Conservation (phyloP, 2,888 invertebrate species). For the Lepas anatifera region DNA sequence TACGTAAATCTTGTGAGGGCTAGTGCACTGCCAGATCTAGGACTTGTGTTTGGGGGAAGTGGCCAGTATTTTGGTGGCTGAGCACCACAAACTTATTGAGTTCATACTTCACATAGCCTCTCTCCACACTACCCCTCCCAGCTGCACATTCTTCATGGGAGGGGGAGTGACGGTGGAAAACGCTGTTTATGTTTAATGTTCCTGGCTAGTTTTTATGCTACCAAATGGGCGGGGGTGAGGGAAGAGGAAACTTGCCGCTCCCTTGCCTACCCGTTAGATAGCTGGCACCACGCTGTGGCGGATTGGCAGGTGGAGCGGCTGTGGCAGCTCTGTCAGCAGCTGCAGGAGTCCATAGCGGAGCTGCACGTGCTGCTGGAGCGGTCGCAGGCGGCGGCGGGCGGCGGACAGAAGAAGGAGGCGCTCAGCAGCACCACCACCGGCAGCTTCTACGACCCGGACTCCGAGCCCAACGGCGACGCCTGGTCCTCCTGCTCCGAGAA, state of each 20-base stretch:
- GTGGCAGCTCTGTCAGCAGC: background rate
- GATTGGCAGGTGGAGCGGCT: conserved; percentile 1
- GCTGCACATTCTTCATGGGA: too few relatives aligned
- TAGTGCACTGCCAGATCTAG: too few relatives aligned
- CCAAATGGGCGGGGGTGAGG: background rate
- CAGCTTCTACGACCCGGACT: background rate
- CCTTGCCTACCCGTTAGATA: background rate
- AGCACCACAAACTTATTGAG: too few relatives aligned
- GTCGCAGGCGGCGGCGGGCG: background rate
- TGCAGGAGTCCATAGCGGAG: background rate
- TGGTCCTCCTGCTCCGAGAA: background rate
- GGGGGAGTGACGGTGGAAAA: too few relatives aligned
- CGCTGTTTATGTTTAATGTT: too few relatives aligned
- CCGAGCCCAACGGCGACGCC: background rate
- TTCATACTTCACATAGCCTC: too few relatives aligned
- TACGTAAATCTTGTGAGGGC: too few relatives aligned
- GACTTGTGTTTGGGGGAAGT: too few relatives aligned
- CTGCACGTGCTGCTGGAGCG: background rate
- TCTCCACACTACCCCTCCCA: too few relatives aligned
- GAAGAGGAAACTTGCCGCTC: background rate
- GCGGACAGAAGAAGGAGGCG: background rate
- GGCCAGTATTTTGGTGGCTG: too few relatives aligned
- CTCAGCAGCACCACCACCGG: background rate
- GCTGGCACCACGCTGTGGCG: background rate
- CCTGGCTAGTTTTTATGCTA: background rate